Conservation (phyloP, 2,888 invertebrate genomes). For the Drosophila peninsularis region DNA sequence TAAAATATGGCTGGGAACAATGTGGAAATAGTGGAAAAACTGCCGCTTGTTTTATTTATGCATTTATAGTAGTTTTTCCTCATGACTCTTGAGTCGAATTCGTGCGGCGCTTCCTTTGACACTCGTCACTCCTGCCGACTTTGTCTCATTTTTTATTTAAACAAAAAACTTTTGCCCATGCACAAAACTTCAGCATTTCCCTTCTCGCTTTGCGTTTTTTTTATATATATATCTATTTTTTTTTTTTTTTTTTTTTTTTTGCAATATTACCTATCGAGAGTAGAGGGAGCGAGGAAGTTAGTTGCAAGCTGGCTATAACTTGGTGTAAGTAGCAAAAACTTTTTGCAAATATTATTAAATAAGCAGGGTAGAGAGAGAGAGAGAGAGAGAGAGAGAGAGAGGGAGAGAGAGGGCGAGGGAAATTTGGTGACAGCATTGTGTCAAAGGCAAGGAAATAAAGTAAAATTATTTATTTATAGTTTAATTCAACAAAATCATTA, state of each 20-base stretch:
- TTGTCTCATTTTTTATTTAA: conserved; percentile 73
- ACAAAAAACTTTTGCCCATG: conserved; percentile 60
- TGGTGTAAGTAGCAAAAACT: conserved; percentile 52
- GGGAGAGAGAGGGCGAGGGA: conserved; percentile 8
- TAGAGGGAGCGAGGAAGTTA: conserved; percentile 3
- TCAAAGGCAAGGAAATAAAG: conserved; percentile 5
- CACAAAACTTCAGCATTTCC: conserved; percentile 54
- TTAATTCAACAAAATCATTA: not conserved
- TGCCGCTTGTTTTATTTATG: conserved; percentile 69
- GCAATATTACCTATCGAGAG: conserved; percentile 57
- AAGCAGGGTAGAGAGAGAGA: conserved; percentile 24
- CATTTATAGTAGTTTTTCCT: conserved; percentile 50
- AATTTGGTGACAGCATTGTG: not conserved
- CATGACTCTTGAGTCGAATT: conserved; percentile 58
- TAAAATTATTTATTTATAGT: not conserved
- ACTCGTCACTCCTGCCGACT: conserved; percentile 65
- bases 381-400: conserved; percentile 1
- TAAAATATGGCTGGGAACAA: conserved; percentile 66
- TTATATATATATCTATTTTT: no score
- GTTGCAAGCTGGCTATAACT: conserved; percentile 55
- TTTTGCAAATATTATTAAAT: conserved; percentile 64
- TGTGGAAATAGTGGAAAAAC: conserved; percentile 71
- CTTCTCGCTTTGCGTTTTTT: not conserved
- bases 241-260: conserved; percentile 5
- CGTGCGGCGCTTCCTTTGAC: conserved; percentile 50